These are phyloP conservation scores for Allobates femoralis DNA, from an alignment of 2,797 vertebrate genomes.

Conservation along the genomic window DNA sequence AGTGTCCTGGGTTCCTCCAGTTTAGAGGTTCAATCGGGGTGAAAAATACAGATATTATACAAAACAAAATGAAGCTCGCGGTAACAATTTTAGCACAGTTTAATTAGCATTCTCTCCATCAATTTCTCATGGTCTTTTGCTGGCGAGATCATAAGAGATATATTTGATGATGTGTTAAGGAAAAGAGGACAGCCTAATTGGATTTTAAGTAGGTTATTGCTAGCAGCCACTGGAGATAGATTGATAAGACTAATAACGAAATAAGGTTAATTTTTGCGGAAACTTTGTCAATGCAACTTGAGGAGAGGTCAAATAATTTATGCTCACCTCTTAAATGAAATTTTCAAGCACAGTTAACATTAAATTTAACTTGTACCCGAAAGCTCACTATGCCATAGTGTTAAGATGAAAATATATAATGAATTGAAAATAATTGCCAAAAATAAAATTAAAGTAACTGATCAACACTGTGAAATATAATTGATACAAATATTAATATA, in stretches of 20 bases:
- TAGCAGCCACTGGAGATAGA: conserved; percentile 30
- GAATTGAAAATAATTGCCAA: background rate
- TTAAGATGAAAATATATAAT: background rate
- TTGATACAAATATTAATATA: too few relatives aligned
- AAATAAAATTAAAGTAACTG: background rate
- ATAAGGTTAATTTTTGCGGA: background rate
- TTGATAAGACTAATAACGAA: conserved; percentile 31
- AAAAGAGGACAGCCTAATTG: conserved; percentile 35
- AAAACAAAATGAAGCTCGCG: background rate
- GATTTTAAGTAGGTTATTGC: conserved; percentile 55
- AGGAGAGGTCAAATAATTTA: conserved; percentile 13
- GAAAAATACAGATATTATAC: background rate
- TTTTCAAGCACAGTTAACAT: background rate
- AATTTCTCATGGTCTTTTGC: conserved; percentile 21
- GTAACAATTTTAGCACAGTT: conserved; percentile 8
- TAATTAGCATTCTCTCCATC: conserved; percentile 7
- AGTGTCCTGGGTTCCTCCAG: background rate
- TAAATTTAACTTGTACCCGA: background rate
- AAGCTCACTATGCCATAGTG: background rate
- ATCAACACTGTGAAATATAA: background rate
- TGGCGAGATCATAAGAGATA: conserved; percentile 22
- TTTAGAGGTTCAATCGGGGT: background rate
- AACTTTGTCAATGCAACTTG: conserved; percentile 9
- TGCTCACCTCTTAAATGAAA: background rate
- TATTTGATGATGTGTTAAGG: conserved; percentile 36